These are phyloP conservation scores for Carassius carassius DNA, from an alignment of 2,113 vertebrate species.

Conservation along the genomic window DNA sequence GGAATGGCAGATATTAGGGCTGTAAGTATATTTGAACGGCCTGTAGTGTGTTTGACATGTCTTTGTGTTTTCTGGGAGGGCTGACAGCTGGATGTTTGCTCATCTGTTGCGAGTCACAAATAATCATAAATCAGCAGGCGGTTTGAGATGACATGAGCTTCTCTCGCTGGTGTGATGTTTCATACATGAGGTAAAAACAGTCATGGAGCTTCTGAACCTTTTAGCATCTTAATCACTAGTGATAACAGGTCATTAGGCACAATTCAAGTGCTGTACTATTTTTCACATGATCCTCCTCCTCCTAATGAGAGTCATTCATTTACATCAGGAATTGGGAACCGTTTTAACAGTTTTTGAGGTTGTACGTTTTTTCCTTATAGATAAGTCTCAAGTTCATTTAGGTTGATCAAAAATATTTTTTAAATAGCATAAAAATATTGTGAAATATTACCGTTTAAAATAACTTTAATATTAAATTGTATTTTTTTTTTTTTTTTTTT, in stretches of 20 bases:
- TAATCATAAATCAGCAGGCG: constrained; percentile 50
- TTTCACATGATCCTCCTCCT: not conserved
- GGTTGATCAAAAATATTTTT: too few relatives aligned
- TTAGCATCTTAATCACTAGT: constrained; percentile 48
- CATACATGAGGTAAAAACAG: constrained; percentile 33
- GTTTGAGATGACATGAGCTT: constrained; percentile 44
- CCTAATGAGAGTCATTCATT: not conserved
- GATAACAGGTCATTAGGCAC: constrained; percentile 41
- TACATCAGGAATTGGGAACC: not conserved
- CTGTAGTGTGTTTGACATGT: not conserved
- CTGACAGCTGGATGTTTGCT: constrained; percentile 51
- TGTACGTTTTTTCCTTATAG: too few relatives aligned
- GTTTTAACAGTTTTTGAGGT: too few relatives aligned
- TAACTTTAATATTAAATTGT: too few relatives aligned
- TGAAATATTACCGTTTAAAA: too few relatives aligned
- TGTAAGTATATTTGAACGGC: constrained; percentile 20
- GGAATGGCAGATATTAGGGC: not conserved
- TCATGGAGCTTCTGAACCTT: constrained; percentile 44
- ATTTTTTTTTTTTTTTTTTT: too few relatives aligned
- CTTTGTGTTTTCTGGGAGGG: constrained; percentile 18
- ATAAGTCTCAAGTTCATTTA: too few relatives aligned
- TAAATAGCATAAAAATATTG: too few relatives aligned
- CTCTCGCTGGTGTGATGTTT: constrained; percentile 46
- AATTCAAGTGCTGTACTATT: constrained; percentile 39
- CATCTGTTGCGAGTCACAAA: constrained; percentile 28